These are phyloP conservation scores for Flexamia atlantica DNA, from an alignment of 2,888 invertebrate genomes.

Conservation along the genomic window DNA sequence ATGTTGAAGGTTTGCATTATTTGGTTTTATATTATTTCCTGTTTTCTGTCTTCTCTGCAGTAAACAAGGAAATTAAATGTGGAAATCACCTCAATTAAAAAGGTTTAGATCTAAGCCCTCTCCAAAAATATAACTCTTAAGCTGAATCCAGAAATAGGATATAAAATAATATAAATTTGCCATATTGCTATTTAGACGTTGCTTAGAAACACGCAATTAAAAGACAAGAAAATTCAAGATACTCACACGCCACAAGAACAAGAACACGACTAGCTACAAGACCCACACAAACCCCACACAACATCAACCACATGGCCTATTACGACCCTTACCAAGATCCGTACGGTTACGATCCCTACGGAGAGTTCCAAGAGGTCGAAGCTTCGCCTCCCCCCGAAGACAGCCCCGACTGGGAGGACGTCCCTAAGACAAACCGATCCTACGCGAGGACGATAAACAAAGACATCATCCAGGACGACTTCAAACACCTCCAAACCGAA, in stretches of 20 bases:
- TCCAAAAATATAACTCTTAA: no score
- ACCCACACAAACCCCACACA: neutral
- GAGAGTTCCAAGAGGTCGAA: neutral
- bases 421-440: neutral
- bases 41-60: no score
- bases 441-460: neutral
- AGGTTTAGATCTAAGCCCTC: no score
- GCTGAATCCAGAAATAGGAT: no score
- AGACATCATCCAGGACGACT: neutral
- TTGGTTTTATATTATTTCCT: no score
- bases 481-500: neutral
- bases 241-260: neutral
- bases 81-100: no score
- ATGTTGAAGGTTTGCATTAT: no score
- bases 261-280: neutral
- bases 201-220: neutral
- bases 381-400: neutral
- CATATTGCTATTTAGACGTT: neutral
- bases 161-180: no score
- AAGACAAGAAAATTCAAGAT: constrained; percentile 1
- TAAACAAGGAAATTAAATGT: no score
- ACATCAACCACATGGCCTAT: neutral
- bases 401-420: neutral
- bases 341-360: constrained; percentile 3
- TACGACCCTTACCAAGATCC: neutral